A percentile compares a stretch with the other conserved stretches of the same genome.
phyloP scores from a whole-genome alignment of 2,113 vertebrate genomes.

The Elephas maximus region DNA sequence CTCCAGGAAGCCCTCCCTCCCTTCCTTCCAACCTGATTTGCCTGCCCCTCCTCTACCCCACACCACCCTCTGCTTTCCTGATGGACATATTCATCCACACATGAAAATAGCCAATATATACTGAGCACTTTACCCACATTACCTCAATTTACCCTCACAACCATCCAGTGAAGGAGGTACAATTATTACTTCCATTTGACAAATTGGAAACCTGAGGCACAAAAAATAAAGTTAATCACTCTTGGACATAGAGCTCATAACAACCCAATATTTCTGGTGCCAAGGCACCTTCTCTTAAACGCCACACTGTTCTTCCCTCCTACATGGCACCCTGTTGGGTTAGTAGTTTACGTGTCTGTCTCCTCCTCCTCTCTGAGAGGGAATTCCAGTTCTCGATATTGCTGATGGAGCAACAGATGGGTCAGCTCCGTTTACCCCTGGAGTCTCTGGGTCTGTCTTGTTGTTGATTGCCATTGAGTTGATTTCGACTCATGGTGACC shows the following conservation, averaged over 20 bases:
- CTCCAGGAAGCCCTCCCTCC: not conserved
- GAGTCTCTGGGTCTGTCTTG: not conserved
- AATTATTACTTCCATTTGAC: not conserved
- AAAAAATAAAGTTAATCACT: not conserved
- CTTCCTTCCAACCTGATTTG: not conserved
- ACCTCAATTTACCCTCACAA: not conserved
- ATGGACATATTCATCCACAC: not conserved
- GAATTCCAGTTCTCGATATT: fast-evolving
- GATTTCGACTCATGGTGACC: no score
- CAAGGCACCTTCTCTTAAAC: not conserved
- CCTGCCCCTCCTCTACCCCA: not conserved
- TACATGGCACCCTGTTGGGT: not conserved
- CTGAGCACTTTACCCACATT: not conserved
- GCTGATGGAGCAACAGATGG: not conserved
- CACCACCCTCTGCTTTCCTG: not conserved
- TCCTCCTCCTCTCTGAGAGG: not conserved
- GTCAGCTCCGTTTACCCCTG: not conserved
- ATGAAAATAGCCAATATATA: not conserved
- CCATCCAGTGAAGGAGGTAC: not conserved
- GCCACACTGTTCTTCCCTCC: not conserved
- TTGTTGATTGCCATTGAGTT: no score
- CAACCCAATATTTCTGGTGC: not conserved
- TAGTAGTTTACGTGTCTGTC: not conserved
- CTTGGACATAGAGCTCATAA: not conserved
- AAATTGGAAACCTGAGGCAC: not conserved